Evolutionary conservation across 2,888 invertebrate species (phyloP).

Genomic region (Flexamia atlantica): DNA sequence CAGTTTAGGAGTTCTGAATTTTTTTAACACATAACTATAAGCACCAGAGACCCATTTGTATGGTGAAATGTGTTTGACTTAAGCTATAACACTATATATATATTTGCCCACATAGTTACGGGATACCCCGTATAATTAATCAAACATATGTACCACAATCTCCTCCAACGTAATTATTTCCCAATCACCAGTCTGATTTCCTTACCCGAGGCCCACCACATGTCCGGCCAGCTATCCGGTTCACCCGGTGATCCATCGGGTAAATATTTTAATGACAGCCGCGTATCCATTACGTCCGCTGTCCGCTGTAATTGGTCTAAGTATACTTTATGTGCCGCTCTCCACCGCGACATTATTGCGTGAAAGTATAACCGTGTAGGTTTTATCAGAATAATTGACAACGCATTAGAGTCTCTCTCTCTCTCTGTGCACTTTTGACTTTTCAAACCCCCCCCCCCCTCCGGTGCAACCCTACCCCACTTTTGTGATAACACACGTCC

Average conservation of each 20-base stretch:
- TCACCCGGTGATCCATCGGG: conserved; percentile 39
- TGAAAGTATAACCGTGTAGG: conserved; percentile 60
- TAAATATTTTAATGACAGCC: conserved; percentile 56
- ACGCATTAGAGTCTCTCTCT: conserved; percentile 42
- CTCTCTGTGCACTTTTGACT: conserved; percentile 40
- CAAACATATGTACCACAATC: too few relatives aligned
- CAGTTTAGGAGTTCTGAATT: too few relatives aligned
- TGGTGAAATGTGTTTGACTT: too few relatives aligned
- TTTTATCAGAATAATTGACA: conserved; percentile 60
- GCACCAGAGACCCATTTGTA: too few relatives aligned
- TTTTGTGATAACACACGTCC: neutral
- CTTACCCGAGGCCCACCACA: too few relatives aligned
- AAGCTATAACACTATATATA: too few relatives aligned
- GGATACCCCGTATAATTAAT: too few relatives aligned
- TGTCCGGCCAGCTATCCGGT: too few relatives aligned
- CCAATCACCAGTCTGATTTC: too few relatives aligned
- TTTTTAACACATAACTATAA: too few relatives aligned
- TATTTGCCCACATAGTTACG: too few relatives aligned
- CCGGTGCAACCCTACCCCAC: neutral
- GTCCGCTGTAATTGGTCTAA: conserved; percentile 36
- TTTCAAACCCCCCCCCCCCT: conserved; percentile 28
- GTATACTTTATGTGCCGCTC: conserved; percentile 49
- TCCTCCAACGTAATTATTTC: too few relatives aligned
- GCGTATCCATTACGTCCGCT: conserved; percentile 46
- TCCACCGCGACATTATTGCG: conserved; percentile 54